These are phyloP conservation scores for Paramormyrops kingsleyae DNA, from an alignment of 2,113 vertebrate genomes.

Conservation along the genomic window DNA sequence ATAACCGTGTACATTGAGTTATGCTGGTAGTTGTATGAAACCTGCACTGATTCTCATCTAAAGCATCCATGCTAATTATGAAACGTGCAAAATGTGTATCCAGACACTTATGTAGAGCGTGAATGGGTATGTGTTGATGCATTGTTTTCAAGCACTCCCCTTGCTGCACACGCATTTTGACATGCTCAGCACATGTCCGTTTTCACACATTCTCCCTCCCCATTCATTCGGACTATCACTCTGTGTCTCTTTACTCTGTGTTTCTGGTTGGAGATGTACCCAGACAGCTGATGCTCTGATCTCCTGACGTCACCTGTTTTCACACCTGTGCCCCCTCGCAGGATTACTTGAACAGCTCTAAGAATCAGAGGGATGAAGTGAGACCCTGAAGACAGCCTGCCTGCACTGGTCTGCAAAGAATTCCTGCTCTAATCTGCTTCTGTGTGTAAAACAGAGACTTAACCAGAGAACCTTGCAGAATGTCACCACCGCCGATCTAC, in stretches of 20 bases:
- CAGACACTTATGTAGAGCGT: not conserved
- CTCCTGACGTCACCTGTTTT: not conserved
- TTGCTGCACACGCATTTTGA: not conserved
- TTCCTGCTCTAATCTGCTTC: conserved; percentile 66
- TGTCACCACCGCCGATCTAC: conserved; percentile 47
- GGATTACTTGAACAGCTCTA: conserved; percentile 65
- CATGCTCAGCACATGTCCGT: not conserved
- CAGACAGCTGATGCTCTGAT: not conserved
- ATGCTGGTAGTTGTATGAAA: not conserved
- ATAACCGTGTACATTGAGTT: not conserved
- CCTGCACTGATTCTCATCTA: not conserved
- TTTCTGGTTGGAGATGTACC: not conserved
- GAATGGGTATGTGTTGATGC: not conserved
- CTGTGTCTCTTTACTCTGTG: not conserved
- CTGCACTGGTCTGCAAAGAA: conserved; percentile 56
- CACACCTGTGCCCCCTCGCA: conserved; percentile 22
- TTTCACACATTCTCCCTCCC: not conserved
- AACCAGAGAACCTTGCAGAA: conserved; percentile 50
- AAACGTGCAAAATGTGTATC: not conserved
- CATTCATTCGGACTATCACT: not conserved
- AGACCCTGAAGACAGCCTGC: conserved; percentile 49
- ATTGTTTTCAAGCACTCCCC: not conserved
- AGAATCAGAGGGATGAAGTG: conserved; percentile 47
- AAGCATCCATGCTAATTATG: not conserved
- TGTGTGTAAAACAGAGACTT: conserved; percentile 58